A percentile compares a stretch with the other conserved stretches of the same genome.
These are phyloP conservation scores for Noctua janthina DNA, from an alignment of 2,888 invertebrate species.

Conservation along the genomic window DNA sequence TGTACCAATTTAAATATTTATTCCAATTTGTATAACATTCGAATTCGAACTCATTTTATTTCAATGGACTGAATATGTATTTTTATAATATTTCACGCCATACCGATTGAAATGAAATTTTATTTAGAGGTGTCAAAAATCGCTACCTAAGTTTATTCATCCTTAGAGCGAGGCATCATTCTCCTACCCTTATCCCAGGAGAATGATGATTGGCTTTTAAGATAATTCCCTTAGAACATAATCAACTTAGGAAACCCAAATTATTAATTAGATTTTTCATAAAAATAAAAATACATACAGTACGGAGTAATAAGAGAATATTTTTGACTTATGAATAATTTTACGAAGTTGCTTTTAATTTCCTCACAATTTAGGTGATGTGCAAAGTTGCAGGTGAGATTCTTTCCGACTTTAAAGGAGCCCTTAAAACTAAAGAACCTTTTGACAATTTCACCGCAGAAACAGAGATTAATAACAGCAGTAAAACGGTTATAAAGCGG, in stretches of 20 bases:
- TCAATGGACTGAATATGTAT: not conserved
- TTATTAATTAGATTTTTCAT: not conserved
- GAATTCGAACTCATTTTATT: not conserved
- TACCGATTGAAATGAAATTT: not conserved
- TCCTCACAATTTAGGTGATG: not conserved
- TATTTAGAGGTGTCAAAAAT: not conserved
- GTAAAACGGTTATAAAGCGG: slow-evolving; percentile 60
- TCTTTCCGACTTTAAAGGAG: not conserved
- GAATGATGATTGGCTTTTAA: not conserved
- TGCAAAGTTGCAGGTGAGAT: not conserved
- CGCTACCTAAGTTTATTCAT: not conserved
- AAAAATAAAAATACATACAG: not conserved
- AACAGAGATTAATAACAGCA: slow-evolving; percentile 61
- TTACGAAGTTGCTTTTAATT: not conserved
- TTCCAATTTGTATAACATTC: not conserved
- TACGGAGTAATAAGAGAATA: not conserved
- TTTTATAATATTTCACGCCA: not conserved
- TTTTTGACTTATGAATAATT: not conserved
- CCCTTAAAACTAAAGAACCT: too few species aligned
- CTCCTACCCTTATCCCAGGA: not conserved
- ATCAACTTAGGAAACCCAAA: not conserved
- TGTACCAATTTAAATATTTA: slow-evolving; percentile 26
- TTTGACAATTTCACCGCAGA: slow-evolving; percentile 15
- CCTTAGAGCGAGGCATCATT: not conserved
- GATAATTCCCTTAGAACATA: not conserved